Evolutionary conservation across 2,888 invertebrate species (phyloP).

Genomic region (Deilephila elpenor): DNA sequence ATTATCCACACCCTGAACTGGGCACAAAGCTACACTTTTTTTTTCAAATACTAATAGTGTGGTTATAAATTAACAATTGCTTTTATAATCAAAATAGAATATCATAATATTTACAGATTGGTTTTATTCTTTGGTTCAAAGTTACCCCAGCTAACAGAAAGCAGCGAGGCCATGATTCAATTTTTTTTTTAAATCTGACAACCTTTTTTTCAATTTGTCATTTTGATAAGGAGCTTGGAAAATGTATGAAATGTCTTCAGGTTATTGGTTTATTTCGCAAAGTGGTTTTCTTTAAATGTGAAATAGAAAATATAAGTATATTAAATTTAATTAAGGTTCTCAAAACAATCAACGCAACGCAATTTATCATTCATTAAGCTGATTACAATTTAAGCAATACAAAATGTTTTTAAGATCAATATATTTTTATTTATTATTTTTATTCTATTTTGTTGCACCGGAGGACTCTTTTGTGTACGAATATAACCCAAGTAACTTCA

Average conservation of each 20-base stretch:
- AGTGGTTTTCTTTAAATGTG: neutral
- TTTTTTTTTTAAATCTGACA: neutral
- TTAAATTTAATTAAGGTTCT: too few species aligned
- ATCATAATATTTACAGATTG: too few species aligned
- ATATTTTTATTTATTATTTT: slow-evolving; percentile 51
- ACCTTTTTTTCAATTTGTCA: neutral
- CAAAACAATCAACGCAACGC: too few species aligned
- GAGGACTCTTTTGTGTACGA: slow-evolving; percentile 85
- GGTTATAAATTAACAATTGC: too few species aligned
- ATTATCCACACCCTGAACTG: too few species aligned
- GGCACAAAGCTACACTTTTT: too few species aligned
- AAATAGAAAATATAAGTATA: neutral
- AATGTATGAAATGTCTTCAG: slow-evolving; percentile 3
- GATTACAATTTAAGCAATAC: neutral
- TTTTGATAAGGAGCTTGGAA: neutral
- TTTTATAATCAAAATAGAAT: too few species aligned
- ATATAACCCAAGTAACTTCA: slow-evolving; percentile 87
- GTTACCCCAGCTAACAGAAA: too few species aligned
- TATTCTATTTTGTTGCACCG: slow-evolving; percentile 87
- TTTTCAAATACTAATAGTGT: too few species aligned
- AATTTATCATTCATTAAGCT: too few species aligned
- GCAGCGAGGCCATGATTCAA: too few species aligned
- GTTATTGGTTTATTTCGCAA: neutral
- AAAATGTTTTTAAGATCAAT: slow-evolving; percentile 23
- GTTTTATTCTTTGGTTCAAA: too few species aligned